Conservation (phyloP, 64 coral and sea anemone species). For the Acropora yongei region DNA sequence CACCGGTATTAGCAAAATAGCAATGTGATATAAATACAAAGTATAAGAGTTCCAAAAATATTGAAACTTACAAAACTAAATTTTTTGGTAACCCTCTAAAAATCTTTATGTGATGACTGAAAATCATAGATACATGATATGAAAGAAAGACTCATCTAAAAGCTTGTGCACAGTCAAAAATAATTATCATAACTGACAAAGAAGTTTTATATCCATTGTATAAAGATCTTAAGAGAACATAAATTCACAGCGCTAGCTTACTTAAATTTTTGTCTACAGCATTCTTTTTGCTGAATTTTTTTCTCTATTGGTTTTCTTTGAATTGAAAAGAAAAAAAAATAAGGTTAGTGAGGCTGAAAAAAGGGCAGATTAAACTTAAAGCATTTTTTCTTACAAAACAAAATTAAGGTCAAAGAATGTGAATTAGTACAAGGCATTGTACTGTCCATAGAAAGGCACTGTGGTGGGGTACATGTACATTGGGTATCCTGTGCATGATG, state of each 20-base stretch:
- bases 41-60: background rate
- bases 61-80: background rate
- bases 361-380: background rate
- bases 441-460: constrained; percentile 35
- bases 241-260: too few species aligned
- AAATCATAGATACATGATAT: background rate
- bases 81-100: background rate
- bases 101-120: background rate
- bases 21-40: background rate
- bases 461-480: constrained; percentile 39
- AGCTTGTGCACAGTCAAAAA: background rate
- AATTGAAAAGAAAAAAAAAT: too few species aligned
- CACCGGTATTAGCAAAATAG: background rate
- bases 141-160: background rate
- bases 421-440: constrained; percentile 32
- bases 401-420: background rate
- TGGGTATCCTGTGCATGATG: constrained; percentile 27
- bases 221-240: too few species aligned
- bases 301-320: background rate
- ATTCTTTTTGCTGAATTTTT: background rate
- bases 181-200: background rate
- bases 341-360: too few species aligned
- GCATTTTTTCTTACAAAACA: background rate
- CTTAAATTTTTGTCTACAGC: too few species aligned
- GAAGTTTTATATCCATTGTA: background rate